Evolutionary conservation across 2,888 invertebrate species (phyloP), one percentile per base, ranked within the genome.

Genomic region (Panorpa germanica): DNA sequence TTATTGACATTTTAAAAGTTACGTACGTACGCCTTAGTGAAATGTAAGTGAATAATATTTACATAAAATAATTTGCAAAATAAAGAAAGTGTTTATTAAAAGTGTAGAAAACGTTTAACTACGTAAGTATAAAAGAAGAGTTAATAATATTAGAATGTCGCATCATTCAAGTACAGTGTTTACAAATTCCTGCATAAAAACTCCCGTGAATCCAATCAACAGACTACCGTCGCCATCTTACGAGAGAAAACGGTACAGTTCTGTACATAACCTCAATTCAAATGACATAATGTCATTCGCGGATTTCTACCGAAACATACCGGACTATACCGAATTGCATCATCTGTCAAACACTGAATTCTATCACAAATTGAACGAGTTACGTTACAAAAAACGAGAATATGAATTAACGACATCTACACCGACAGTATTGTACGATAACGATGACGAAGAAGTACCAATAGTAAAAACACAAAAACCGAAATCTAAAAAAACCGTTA

Each of bases 231-330:
- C 66, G 38, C 70, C 75, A 7, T 59, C 63, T 1, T 74, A 72
- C 44, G 77, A 76, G 49, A 65, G 76, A 30, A 59, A 54, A 38
- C n/a, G n/a, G n/a, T n/a, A n/a, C n/a, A n/a, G n/a, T n/a, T n/a
- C n/a, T n/a, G n/a, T n/a, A n/a, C n/a, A n/a, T 42, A 42, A 41
- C 36, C 8, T 32, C 23, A 44, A 49, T 3, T 53, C 60, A 34
- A 43, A 55, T 29, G 63, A 65, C 28, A 59, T 65, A 21, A 52
- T 65, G 26, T 69, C 69, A 28, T 58, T 77, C 37, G 60, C 76
- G 34, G 69, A 77, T 34, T 78, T 81, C 49, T 70, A 74, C 40
- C 67, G 69, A 29, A 80, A 76, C 43, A 81, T 81, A 45, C 81
- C 81, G 32, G 78, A 81, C 45, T 81, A 81, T 39, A 65, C 65